These are phyloP conservation scores for Cynaeus angustus DNA, from an alignment of 2,888 invertebrate genomes.

Conservation along the genomic window DNA sequence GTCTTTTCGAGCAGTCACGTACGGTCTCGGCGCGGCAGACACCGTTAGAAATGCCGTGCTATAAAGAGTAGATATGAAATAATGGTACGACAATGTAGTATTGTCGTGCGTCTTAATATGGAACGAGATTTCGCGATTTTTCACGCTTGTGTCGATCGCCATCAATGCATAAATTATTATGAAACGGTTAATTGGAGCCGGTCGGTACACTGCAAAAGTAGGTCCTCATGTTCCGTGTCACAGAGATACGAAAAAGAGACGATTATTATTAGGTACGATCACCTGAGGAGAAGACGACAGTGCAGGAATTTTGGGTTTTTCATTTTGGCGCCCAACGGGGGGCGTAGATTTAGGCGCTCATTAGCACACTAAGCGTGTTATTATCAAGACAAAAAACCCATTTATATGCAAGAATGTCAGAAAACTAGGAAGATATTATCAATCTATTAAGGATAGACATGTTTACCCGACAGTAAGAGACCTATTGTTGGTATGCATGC, in stretches of 20 bases:
- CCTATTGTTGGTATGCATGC: too few relatives aligned
- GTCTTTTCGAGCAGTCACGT: constrained; percentile 41
- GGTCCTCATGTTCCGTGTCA: constrained; percentile 43
- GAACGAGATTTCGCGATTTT: constrained; percentile 23
- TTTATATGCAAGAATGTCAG: constrained; percentile 2
- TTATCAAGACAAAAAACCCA: background rate
- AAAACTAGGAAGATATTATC: background rate
- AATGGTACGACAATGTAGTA: constrained; percentile 11
- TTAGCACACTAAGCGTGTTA: background rate
- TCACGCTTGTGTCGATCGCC: constrained; percentile 31
- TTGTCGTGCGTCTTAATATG: constrained; percentile 30
- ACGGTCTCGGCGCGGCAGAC: constrained; percentile 27
- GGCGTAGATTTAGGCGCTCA: background rate
- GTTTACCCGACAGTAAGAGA: too few relatives aligned
- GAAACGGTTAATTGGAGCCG: constrained; percentile 49
- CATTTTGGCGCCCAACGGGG: constrained; percentile 22
- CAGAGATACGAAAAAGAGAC: constrained; percentile 13
- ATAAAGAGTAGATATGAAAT: constrained; percentile 28
- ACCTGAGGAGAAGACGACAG: background rate
- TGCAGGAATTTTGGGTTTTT: background rate
- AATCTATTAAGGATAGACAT: too few relatives aligned
- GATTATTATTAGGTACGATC: constrained; percentile 18
- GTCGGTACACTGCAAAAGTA: constrained; percentile 18
- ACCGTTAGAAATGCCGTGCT: constrained; percentile 49
- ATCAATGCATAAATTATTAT: constrained; percentile 50